Percentiles rank a stretch among this genome's conserved stretches.
phyloP scores from a whole-genome alignment of 2,113 vertebrate genomes.

The Strigops habroptila region DNA sequence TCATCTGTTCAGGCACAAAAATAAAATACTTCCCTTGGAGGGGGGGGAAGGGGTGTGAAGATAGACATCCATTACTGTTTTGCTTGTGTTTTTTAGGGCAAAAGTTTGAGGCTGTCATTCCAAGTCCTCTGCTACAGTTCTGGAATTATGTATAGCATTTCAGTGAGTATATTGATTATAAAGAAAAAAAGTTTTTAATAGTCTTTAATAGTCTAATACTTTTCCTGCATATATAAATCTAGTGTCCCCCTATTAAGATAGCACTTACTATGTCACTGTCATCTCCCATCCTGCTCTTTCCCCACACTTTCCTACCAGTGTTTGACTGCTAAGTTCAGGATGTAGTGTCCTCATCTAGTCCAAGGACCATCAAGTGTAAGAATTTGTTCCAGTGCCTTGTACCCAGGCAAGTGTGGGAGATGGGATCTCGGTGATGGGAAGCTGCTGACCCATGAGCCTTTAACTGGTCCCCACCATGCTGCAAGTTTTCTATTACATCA shows the following conservation, averaged over 20 bases:
- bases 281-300: neutral
- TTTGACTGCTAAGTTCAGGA: neutral
- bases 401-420: rapidly evolving
- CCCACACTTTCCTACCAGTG: neutral
- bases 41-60: too few relatives aligned
- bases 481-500: neutral
- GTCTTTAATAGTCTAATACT: neutral
- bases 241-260: neutral
- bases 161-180: neutral
- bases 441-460: neutral
- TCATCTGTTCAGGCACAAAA: conserved; percentile 63
- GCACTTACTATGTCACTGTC: neutral
- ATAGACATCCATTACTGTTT: neutral
- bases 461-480: rapidly evolving
- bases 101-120: neutral
- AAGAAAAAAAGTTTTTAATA: neutral
- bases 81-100: neutral
- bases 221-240: neutral
- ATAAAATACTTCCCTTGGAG: conserved; percentile 71
- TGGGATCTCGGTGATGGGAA: neutral
- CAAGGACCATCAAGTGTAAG: neutral
- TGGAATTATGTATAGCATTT: neutral
- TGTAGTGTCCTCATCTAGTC: neutral
- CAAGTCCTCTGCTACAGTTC: neutral
- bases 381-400: neutral